Base-by-base conservation (phyloP, 2,797 vertebrate species). In the Gymnothorax reevesii region DNA sequence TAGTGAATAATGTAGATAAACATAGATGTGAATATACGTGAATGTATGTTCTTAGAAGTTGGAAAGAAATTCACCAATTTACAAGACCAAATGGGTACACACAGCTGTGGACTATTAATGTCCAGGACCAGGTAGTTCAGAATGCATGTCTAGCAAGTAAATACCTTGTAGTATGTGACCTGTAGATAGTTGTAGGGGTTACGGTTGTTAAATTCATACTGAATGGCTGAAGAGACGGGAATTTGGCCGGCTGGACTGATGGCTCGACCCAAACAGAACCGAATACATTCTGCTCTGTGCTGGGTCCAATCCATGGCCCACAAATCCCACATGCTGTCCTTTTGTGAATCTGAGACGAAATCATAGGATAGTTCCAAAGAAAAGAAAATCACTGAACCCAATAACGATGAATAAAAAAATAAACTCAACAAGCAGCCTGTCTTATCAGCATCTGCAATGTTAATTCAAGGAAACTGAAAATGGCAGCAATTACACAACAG, bases 141-240 rank as follows among this genome's bases (percentile, higher is more conserved):
- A 33, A 27, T 52, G 71, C 66, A 86, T 59, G 49, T 66, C 33
- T 57, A 87, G 66, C 55, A 60, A 42, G 75, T 83, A 59, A 83
- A 17, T 92, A 99, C 98, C 97, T 98, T 95, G 92, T 97, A 99
- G 91, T 98, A 98, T 6, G 96, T 97, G 88, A 99, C 94, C 90
- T 99, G 98, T 33, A 99, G 95, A 90, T 97, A 99, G 95, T 99
- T 99, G 94, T 99, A 99, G 62, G 97, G 96, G 92, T 97, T 97
- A 85, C 98, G 95, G 84, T 89, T 94, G 87, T 94, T 88, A 86
- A 99, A 99, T 88, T 98, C 97, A 82, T 95, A 96, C 17, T 95
- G 96, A 1, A 98, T 94, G 88, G 96, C 94, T 0, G 83, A 66
- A 69, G 96, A 97, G 88, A 97, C 95, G 1, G 98, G 97, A 82